Base-by-base conservation (phyloP, 2,888 invertebrate genomes). In the Epinotia ramella region DNA sequence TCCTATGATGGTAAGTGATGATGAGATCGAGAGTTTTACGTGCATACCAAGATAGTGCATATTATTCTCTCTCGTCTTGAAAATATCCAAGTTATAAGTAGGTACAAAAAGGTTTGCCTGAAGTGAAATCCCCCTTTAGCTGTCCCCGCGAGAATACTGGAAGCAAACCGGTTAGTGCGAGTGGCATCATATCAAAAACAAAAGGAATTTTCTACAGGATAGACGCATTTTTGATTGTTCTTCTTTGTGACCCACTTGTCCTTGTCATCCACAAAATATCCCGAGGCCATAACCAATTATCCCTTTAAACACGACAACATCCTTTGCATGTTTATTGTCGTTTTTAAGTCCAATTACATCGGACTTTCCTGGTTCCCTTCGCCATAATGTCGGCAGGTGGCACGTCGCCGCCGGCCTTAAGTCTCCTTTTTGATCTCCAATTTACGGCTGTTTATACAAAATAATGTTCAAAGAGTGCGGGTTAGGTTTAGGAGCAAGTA, bases 341-440 rank as follows among this genome's bases (percentile, higher is more conserved):
- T 28, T 28, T 65, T 49, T 12, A 12, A 6, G 13, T 9, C n/a
- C 16, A 16, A 7, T 53, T 53, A 33, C 24, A 66, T 53, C 66
- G 28, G 24, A 16, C 12, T 16, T 60, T 12, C 16, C n/a, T n/a
- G 13, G 20, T n/a, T 66, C 24, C 53, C 18, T 67, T 18, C 18
- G 33, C 11, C 53, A 11, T 28, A 49, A 40, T 20, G 20, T 18
- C 46, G 24, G 5, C 67, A 68, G 73, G 53, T 63, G 67, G 57
- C 65, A 4, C 28, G 12, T 67, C 18, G 69, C 69, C 60, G n/a
- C 46, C 7, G 33, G 73, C 60, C 73, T 46, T 56, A 73, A 68
- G 67, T 62, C 62, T 44, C 40, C 67, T 62, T 73, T 62, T 73
- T 73, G 67, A 73, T 73, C 66, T 73, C 62, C 24, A 62, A 53